Percentiles rank a stretch among this genome's conserved stretches.
Evolutionary conservation across 37 sponge, comb jelly and placozoan genomes (phyloP).

Genomic region (Spongilla lacustris): DNA sequence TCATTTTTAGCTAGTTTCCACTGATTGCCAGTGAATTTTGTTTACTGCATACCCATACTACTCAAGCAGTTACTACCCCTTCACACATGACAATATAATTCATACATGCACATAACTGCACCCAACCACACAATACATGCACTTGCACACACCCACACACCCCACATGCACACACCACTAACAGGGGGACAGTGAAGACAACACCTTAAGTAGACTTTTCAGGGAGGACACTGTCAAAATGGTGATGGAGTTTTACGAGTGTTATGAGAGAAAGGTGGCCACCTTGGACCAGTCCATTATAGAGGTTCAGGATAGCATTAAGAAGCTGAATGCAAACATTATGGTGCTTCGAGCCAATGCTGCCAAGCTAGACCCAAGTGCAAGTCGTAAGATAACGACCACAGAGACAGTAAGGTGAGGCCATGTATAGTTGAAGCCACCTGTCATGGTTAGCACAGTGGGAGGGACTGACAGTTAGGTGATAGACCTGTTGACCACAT

Average conservation of each 20-base stretch:
- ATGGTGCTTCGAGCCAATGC: slow-evolving; percentile 29
- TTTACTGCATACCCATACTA: too few species aligned
- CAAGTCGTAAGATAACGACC: background rate
- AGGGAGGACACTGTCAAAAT: background rate
- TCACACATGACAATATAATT: too few species aligned
- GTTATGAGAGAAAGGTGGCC: slow-evolving; percentile 7
- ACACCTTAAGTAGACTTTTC: slow-evolving; percentile 14
- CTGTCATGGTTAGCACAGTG: too few species aligned
- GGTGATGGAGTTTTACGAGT: slow-evolving; percentile 45
- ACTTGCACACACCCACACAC: background rate
- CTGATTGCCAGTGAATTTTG: too few species aligned
- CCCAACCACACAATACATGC: background rate
- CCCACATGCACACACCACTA: background rate
- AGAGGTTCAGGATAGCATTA: background rate
- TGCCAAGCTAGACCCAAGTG: slow-evolving; percentile 40
- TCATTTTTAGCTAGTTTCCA: too few species aligned
- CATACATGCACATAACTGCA: background rate
- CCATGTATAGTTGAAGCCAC: too few species aligned
- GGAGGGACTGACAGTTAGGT: too few species aligned
- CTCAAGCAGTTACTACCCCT: too few species aligned
- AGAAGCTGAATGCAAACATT: background rate
- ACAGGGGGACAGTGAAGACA: background rate
- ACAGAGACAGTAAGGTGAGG: slow-evolving; percentile 27
- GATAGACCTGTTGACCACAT: too few species aligned
- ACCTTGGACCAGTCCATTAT: slow-evolving; percentile 20